Evolutionary conservation across 2,888 invertebrate genomes (phyloP).

Genomic region (Eupithecia tripunctaria): DNA sequence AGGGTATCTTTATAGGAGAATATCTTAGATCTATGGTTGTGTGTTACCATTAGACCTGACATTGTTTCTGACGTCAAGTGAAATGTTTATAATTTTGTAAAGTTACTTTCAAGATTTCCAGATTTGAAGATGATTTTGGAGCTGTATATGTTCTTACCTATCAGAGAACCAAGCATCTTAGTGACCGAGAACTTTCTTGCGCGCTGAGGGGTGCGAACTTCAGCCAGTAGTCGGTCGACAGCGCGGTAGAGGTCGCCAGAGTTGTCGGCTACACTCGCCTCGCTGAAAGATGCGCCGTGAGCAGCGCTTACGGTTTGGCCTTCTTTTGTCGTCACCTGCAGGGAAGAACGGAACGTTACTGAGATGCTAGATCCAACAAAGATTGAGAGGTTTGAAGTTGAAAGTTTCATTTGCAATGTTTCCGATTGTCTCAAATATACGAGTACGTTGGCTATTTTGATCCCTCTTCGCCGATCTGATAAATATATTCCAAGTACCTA

Average conservation of each 20-base stretch:
- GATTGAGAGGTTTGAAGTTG: not conserved
- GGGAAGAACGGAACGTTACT: constrained; percentile 38
- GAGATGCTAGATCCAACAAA: not conserved
- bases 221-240: constrained; percentile 88
- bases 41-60: not conserved
- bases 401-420: not conserved
- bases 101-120: not conserved
- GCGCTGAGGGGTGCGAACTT: constrained; percentile 86
- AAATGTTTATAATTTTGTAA: not conserved
- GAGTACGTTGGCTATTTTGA: not conserved
- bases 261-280: constrained; percentile 93
- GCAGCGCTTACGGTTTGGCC: constrained; percentile 88
- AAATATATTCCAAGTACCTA: not conserved
- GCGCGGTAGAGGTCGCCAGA: constrained; percentile 89
- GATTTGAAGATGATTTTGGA: not conserved
- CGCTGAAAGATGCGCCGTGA: constrained; percentile 89
- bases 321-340: constrained; percentile 88
- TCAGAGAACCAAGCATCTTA: constrained; percentile 91
- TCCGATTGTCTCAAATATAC: not conserved
- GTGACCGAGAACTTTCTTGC: constrained; percentile 90
- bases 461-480: not conserved
- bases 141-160: constrained; percentile 72
- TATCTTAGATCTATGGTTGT: not conserved
- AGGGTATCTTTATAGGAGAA: not conserved
- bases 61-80: not conserved